Evolutionary conservation across 1,140 invertebrate species (phyloP), one percentile per base, ranked within the genome.

Genomic region (Caerostris extrusa): DNA sequence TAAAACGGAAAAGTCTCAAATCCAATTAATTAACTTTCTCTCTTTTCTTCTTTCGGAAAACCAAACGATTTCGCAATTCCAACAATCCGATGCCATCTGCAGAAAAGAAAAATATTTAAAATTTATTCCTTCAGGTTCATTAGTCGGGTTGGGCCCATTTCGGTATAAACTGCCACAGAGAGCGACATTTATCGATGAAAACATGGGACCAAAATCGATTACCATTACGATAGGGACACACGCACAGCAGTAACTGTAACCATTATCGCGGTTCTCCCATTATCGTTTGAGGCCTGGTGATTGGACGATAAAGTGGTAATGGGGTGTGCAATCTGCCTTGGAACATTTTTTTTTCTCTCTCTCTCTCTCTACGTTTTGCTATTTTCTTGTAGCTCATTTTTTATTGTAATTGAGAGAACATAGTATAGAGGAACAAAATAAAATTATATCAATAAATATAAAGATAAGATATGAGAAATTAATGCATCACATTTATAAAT

Each of bases 301-400:
- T 93, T 93, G 91, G 91, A 93, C 91, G 91, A 93, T 93, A 93
- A 93, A 93, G 91, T 87, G 64, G 91, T 93, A 93, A 93, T 93
- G 91, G 91, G 91, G 91, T 57, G 82, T 86, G 82, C 91, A 86
- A 87, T 93, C 82, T 93, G 91, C 61, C 91, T 71, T 56, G 12
- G 56, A 71, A 5, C 3, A 14, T 67, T 58, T 67, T 64, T 67
- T 64, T 7, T 67, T 12, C 14, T 50, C 34, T 58, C 56, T 34
- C 34, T 34, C 34, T 34, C 2, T 34, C 34, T 34, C 34, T 34
- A 34, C 34, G 71, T 81, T 19, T 53, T 8, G 12, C 8, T 88
- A 88, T 88, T 88, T 88, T 88, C 56, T 88, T 67, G 61, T 88
- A 53, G 19, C 3, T 88, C n/a, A 3, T 88, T 87, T 88, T 77